Conservation (phyloP, 2,113 vertebrate species). For the Tetrao urogallus region DNA sequence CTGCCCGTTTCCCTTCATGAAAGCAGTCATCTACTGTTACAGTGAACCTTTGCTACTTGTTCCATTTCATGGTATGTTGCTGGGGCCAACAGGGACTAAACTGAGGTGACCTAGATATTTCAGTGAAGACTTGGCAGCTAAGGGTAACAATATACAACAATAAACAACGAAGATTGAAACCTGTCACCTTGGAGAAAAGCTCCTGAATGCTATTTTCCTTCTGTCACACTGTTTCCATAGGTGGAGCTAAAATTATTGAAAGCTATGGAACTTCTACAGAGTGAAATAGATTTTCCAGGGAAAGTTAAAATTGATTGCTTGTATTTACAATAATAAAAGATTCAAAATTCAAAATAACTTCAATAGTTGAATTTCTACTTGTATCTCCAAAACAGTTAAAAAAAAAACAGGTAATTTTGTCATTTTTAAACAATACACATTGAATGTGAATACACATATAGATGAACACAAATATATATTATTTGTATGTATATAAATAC, state of each 20-base stretch:
- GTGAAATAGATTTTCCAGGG: not conserved
- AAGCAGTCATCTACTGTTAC: not conserved
- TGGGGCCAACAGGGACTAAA: not conserved
- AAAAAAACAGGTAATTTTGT: not conserved
- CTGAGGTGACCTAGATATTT: not conserved
- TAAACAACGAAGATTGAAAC: not conserved
- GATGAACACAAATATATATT: not conserved
- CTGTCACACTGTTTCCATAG: not conserved
- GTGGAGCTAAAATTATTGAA: conserved; percentile 11
- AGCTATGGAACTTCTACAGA: conserved; percentile 26
- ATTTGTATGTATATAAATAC: no score
- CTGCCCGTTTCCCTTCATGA: not conserved
- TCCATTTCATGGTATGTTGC: not conserved
- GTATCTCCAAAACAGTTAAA: not conserved
- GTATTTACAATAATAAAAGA: not conserved
- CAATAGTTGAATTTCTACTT: not conserved
- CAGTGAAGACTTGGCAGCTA: not conserved
- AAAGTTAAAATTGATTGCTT: not conserved
- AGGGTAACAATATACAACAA: not conserved
- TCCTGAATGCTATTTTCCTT: conserved; percentile 34
- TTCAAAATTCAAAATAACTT: not conserved
- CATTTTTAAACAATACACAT: not conserved
- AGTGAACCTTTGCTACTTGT: not conserved
- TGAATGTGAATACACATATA: not conserved
- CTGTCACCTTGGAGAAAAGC: conserved; percentile 18